Percentiles rank a stretch among this genome's conserved stretches.
These are phyloP conservation scores for Tachina lurida DNA, from an alignment of 2,888 invertebrate species.

Conservation along the genomic window DNA sequence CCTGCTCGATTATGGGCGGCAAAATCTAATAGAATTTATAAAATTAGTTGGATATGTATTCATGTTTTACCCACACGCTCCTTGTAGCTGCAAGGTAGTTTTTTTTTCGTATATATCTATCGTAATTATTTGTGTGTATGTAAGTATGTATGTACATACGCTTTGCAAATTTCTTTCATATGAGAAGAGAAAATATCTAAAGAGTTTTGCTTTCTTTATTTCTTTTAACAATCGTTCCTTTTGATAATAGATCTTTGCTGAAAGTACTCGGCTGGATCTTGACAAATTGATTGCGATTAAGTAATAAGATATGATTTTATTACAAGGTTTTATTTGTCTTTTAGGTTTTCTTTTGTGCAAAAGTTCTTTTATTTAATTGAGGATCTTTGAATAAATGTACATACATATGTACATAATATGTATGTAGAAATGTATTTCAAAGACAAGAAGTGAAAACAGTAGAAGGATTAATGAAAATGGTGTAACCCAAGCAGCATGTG, in stretches of 20 bases:
- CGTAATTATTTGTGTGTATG: not conserved
- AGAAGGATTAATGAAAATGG: conserved; percentile 43
- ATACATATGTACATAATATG: not conserved
- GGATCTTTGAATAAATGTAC: not conserved
- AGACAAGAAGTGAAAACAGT: conserved; percentile 41
- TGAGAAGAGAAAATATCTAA: conserved; percentile 26
- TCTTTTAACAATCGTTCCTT: not conserved
- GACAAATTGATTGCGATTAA: conserved; percentile 71
- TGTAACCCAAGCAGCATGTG: conserved; percentile 66
- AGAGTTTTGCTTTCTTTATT: conserved; percentile 1
- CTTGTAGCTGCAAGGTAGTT: conserved; percentile 53
- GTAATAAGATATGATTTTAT: conserved; percentile 68
- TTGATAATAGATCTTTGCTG: conserved; percentile 1
- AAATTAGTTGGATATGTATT: conserved; percentile 69
- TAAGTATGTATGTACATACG: not conserved
- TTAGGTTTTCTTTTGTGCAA: conserved; percentile 1
- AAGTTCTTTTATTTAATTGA: conserved; percentile 33
- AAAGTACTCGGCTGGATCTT: conserved; percentile 31
- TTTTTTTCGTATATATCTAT: conserved; percentile 4
- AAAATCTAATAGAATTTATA: conserved; percentile 53
- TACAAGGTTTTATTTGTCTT: conserved; percentile 25
- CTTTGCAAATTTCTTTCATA: conserved; percentile 37
- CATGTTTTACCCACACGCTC: conserved; percentile 60
- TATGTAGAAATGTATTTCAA: conserved; percentile 4
- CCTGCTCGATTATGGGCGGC: conserved; percentile 51